Conservation (phyloP, 2,797 vertebrate species). For the Prionace glauca region DNA sequence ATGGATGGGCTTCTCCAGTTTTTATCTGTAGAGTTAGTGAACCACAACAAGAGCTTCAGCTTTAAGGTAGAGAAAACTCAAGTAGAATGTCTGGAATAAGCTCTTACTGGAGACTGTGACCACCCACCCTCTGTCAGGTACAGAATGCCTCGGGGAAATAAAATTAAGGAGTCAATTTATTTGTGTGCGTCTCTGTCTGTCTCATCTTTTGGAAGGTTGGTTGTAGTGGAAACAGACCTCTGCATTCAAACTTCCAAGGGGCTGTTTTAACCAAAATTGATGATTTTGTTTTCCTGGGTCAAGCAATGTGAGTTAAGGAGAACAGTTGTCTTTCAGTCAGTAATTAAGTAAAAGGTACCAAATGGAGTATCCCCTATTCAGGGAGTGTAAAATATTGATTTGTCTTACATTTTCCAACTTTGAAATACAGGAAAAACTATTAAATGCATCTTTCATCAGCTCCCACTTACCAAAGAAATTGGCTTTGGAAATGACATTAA, state of each 20-base stretch:
- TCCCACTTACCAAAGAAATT: background rate
- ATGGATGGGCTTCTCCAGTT: background rate
- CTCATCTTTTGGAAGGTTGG: background rate
- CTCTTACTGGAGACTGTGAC: background rate
- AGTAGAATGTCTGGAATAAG: background rate
- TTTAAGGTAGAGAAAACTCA: background rate
- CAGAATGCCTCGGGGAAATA: background rate
- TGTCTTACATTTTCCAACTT: background rate
- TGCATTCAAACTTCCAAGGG: background rate
- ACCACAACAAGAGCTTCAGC: background rate
- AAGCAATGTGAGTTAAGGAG: background rate
- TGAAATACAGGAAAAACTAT: background rate
- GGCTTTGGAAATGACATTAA: background rate
- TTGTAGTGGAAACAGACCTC: background rate
- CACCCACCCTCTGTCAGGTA: background rate
- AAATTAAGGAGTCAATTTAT: background rate
- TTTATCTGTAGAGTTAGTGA: background rate
- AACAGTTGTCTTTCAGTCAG: background rate
- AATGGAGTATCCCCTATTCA: background rate
- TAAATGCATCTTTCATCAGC: background rate
- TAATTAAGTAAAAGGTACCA: background rate
- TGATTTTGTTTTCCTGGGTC: background rate
- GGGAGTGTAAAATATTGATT: background rate
- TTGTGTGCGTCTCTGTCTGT: background rate
- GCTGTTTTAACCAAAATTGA: background rate